phyloP scores from a whole-genome alignment of 2,113 vertebrate genomes.

The Myotis yumanensis region DNA sequence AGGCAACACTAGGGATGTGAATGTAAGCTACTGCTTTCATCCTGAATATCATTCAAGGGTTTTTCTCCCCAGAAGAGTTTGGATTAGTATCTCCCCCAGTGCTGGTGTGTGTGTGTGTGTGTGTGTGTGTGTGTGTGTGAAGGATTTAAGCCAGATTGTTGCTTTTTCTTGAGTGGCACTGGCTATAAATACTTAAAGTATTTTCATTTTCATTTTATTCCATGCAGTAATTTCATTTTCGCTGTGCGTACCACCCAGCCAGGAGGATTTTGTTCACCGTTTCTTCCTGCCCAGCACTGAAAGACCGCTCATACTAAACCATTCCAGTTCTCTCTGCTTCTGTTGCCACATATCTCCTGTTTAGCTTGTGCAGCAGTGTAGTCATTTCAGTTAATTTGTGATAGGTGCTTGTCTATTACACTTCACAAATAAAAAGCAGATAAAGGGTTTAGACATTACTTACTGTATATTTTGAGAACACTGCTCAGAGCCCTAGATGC shows the following conservation, averaged over 20 bases:
- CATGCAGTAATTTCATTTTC: background rate
- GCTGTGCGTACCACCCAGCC: too few species aligned
- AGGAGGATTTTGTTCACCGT: background rate
- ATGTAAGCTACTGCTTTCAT: constrained; percentile 20
- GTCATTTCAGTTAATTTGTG: background rate
- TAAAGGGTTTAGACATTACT: background rate
- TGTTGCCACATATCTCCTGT: background rate
- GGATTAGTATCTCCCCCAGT: background rate
- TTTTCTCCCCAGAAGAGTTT: background rate
- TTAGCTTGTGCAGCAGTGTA: background rate
- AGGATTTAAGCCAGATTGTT: background rate
- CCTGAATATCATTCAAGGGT: background rate
- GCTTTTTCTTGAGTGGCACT: background rate
- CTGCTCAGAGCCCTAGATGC: background rate
- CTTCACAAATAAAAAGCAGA: background rate
- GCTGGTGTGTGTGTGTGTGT: background rate
- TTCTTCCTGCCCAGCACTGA: background rate
- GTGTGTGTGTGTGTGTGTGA: background rate
- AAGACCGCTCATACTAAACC: background rate
- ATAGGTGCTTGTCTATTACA: background rate
- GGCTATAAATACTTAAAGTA: background rate
- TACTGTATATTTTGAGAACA: background rate
- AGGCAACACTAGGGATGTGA: background rate
- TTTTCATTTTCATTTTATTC: background rate
- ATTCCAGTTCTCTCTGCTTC: background rate